phyloP scores from a whole-genome alignment of 1,140 invertebrate genomes.

The Pristionchus pacificus region DNA sequence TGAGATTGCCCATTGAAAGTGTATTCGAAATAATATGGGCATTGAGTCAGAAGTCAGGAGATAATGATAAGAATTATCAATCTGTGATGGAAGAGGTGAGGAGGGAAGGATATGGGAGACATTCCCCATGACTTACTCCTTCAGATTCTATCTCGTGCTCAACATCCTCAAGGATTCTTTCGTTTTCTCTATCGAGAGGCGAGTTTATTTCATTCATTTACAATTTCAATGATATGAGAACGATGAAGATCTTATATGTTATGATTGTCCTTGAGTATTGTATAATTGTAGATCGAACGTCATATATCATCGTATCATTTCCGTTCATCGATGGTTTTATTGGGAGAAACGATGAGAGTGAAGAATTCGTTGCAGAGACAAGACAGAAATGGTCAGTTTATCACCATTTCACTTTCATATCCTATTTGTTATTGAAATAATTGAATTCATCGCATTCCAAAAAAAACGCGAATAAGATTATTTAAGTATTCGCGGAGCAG shows the following conservation, averaged over 20 bases:
- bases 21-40: not conserved
- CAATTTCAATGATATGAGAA: not conserved
- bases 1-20: not conserved
- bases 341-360: not conserved
- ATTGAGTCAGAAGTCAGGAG: not conserved
- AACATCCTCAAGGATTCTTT: not conserved
- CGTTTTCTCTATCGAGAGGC: not conserved
- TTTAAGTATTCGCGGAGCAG: not conserved
- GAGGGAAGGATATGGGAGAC: too few relatives aligned
- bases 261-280: too few relatives aligned
- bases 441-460: too few relatives aligned
- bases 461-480: not conserved
- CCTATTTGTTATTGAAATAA: not conserved
- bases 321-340: not conserved
- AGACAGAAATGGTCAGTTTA: not conserved
- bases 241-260: too few relatives aligned
- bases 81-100: not conserved
- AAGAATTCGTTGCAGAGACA: not conserved
- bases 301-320: not conserved
- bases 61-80: not conserved
- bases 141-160: not conserved
- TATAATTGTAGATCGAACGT: not conserved
- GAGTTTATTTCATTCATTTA: not conserved
- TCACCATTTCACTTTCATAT: too few relatives aligned
- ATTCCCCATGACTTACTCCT: not conserved